Evolutionary conservation across 2,113 vertebrate species (phyloP).

Genomic region (Salvelinus sp.): DNA sequence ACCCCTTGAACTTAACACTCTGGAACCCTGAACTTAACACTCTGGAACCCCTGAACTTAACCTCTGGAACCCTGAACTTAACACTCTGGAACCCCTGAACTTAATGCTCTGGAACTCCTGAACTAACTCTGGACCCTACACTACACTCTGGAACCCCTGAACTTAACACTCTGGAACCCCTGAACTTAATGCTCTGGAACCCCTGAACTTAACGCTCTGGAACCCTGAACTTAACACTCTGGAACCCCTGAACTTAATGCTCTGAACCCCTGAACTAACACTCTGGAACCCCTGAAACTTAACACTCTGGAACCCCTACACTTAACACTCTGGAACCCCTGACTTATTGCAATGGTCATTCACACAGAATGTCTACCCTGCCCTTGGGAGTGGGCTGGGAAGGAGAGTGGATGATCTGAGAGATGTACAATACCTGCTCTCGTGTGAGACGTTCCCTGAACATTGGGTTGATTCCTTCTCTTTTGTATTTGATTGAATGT

Average conservation of each 20-base stretch:
- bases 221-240: not conserved
- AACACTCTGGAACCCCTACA: not conserved
- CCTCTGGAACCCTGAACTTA: not conserved
- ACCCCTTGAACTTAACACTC: not conserved
- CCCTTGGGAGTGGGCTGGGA: not conserved
- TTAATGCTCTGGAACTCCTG: not conserved
- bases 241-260: not conserved
- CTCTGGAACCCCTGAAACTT: not conserved
- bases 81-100: not conserved
- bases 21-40: not conserved
- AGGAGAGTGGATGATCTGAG: conserved; percentile 35
- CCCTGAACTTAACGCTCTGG: not conserved
- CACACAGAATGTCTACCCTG: not conserved
- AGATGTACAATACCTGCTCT: conserved; percentile 34
- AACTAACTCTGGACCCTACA: too few relatives aligned
- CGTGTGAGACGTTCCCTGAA: too few relatives aligned
- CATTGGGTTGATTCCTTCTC: conserved; percentile 58
- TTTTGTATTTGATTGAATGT: conserved; percentile 71
- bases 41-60: not conserved
- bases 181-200: not conserved
- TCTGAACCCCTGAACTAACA: not conserved
- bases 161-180: not conserved
- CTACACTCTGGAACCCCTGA: not conserved
- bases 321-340: not conserved
- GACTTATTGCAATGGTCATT: not conserved